Evolutionary conservation across 1,140 invertebrate genomes (phyloP).

Genomic region (Drosophila miranda): DNA sequence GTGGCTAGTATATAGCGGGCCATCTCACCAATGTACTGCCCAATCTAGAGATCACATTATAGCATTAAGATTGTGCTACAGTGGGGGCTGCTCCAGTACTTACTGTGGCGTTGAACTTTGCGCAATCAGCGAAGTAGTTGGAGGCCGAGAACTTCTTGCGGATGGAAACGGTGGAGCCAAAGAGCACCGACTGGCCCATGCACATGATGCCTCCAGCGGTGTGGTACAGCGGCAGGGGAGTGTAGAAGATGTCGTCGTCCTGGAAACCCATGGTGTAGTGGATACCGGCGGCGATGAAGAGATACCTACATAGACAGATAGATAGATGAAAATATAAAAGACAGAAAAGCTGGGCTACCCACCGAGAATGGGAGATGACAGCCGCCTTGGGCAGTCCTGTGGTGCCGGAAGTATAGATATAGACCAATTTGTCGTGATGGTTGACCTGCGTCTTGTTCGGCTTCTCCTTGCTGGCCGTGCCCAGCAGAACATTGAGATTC

Average conservation of each 20-base stretch:
- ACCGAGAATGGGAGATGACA: constrained; percentile 89
- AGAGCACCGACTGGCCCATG: constrained; percentile 91
- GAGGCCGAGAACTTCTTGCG: constrained; percentile 97
- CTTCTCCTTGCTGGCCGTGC: constrained; percentile 52
- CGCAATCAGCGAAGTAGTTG: constrained; percentile 96
- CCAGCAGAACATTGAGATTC: constrained; percentile 59
- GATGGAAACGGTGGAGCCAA: constrained; percentile 93
- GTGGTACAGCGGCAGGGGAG: constrained; percentile 97
- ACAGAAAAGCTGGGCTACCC: background rate
- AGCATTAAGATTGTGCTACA: background rate
- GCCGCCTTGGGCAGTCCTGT: constrained; percentile 95
- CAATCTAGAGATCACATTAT: constrained; percentile 35
- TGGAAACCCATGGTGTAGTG: constrained; percentile 87
- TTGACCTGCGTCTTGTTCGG: constrained; percentile 56
- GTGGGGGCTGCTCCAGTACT: constrained; percentile 71
- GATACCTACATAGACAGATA: constrained; percentile 82
- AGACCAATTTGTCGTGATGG: constrained; percentile 86
- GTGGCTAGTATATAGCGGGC: constrained; percentile 97
- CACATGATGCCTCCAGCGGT: constrained; percentile 95
- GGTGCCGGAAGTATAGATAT: constrained; percentile 95
- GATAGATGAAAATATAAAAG: background rate
- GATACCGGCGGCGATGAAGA: constrained; percentile 90
- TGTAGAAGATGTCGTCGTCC: constrained; percentile 92
- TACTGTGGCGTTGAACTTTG: constrained; percentile 97
- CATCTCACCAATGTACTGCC: constrained; percentile 99